phyloP scores from a whole-genome alignment of 2,113 vertebrate species.

The Ramphastos sulfuratus region DNA sequence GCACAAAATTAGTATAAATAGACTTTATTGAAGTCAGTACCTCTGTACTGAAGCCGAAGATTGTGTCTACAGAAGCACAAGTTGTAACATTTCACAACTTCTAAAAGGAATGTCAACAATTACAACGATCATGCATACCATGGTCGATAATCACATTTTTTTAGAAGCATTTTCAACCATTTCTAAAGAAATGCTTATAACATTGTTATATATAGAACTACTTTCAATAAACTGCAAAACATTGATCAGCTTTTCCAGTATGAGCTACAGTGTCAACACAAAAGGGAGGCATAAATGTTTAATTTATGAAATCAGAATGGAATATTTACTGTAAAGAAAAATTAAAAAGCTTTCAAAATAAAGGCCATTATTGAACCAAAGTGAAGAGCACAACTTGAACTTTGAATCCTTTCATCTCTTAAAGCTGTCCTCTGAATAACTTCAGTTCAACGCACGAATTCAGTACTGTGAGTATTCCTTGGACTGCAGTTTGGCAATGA shows the following conservation, averaged over 20 bases:
- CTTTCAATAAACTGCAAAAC: constrained; percentile 89
- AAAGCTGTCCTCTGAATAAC: constrained; percentile 80
- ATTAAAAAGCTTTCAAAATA: constrained; percentile 89
- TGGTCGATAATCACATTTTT: constrained; percentile 84
- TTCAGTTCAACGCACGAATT: constrained; percentile 79
- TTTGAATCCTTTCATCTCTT: constrained; percentile 77
- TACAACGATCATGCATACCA: constrained; percentile 91
- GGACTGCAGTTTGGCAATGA: constrained; percentile 93
- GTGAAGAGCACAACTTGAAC: constrained; percentile 85
- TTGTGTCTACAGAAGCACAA: constrained; percentile 91
- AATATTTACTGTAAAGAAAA: constrained; percentile 90
- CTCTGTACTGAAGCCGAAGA: constrained; percentile 89
- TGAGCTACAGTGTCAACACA: constrained; percentile 87
- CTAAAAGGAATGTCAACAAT: constrained; percentile 94
- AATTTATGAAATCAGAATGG: constrained; percentile 90
- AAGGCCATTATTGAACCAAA: constrained; percentile 85
- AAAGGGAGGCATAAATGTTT: constrained; percentile 85
- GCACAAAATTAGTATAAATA: constrained; percentile 84
- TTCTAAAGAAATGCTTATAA: constrained; percentile 88
- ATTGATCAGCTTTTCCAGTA: constrained; percentile 84
- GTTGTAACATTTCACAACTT: constrained; percentile 89
- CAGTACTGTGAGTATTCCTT: constrained; percentile 97
- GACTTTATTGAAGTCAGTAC: constrained; percentile 92
- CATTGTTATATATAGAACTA: constrained; percentile 89
- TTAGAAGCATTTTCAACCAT: constrained; percentile 88